These are phyloP conservation scores for Festucalex cinctus DNA, from an alignment of 2,113 vertebrate genomes.

Conservation along the genomic window DNA sequence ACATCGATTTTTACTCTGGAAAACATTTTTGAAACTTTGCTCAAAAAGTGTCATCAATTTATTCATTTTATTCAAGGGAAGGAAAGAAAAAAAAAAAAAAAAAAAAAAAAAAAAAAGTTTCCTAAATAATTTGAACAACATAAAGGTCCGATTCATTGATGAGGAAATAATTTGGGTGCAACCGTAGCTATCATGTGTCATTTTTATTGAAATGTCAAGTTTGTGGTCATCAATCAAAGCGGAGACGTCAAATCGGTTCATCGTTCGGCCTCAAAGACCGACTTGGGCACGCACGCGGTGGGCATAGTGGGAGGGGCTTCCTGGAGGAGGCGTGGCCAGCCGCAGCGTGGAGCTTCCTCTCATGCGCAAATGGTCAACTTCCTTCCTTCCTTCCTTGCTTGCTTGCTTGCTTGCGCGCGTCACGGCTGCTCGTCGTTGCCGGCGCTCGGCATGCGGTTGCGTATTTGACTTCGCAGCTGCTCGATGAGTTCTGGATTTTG, in stretches of 20 bases:
- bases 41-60: no score
- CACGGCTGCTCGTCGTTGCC: conserved; percentile 87
- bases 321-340: not conserved
- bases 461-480: conserved; percentile 88
- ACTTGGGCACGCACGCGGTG: not conserved
- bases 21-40: no score
- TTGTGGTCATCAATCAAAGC: not conserved
- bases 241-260: not conserved
- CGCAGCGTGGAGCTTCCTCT: conserved; percentile 34
- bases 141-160: no score
- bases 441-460: conserved; percentile 87
- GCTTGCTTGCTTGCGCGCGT: conserved; percentile 13
- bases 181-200: not conserved
- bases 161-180: no score
- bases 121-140: no score
- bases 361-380: conserved; percentile 51
- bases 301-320: conserved; percentile 6
- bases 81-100: no score
- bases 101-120: no score
- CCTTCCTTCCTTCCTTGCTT: conserved; percentile 14
- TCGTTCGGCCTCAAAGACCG: not conserved
- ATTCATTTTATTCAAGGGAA: no score
- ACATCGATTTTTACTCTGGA: no score
- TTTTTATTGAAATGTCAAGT: not conserved
- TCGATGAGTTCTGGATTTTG: conserved; percentile 95